Evolutionary conservation across 1,140 invertebrate genomes (phyloP), one percentile per base, ranked within the genome.

Genomic region (Prorops nasuta): DNA sequence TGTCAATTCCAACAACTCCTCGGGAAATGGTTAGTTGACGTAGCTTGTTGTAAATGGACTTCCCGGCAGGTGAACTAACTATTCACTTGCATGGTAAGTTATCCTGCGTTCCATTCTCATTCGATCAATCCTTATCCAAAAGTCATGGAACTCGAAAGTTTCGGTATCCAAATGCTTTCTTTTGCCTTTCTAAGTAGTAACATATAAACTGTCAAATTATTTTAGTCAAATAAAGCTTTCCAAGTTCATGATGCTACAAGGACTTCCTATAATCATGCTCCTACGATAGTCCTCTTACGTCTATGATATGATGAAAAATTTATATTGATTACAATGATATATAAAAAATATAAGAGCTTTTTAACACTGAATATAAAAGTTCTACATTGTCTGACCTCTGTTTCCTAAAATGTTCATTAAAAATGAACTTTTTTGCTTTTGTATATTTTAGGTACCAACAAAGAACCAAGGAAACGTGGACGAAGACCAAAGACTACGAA

Each of bases 381-480:
- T n/a, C n/a, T 24, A 43, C 16, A 38, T 10, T 53, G 24, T 4
- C 24, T 28, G 24, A 10, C 4, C 10, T 28, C 24, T 3, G 6
- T 55, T 32, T 20, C 42, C 0, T 17, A 15, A 32, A 2, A 53
- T 22, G 6, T 20, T 14, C 0, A 10, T 34, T 22, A 46, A 35
- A 44, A 17, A 37, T 28, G 2, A 9, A 8, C 7, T 51, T 10
- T 15, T 53, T 48, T 64, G 36, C n/a, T n/a, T n/a, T 54, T 46
- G 12, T 19, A 18, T 36, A 1, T 32, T 40, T 50, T 40, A 65
- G 69, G 63, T 49, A 69, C 61, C 32, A 76, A 73, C 31, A 84
- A 84, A 64, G 83, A 85, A 63, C 84, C 83, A 18, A 76, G 81
- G 58, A 84, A 84, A 67, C 72, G 84, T 48, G 84, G 84, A 17